phyloP scores from a whole-genome alignment of 2,113 vertebrate genomes.

The Sceloporus tristichus region DNA sequence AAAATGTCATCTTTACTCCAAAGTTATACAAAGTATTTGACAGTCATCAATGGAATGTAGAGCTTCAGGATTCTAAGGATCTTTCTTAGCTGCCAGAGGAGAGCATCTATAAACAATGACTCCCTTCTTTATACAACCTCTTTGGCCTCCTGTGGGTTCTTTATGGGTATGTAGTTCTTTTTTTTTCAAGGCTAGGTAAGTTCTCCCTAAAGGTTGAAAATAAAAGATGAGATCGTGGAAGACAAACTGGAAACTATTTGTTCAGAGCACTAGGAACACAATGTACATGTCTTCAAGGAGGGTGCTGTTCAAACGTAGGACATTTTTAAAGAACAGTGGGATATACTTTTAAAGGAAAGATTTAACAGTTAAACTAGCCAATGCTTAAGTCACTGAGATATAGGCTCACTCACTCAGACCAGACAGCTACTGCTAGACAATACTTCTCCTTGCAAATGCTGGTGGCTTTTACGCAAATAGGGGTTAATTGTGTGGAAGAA shows the following conservation, averaged over 20 bases:
- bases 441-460: neutral
- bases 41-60: slow-evolving; percentile 29
- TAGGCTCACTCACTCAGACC: neutral
- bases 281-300: neutral
- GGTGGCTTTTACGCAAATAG: neutral
- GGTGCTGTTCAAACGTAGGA: neutral
- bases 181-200: neutral
- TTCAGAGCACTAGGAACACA: neutral
- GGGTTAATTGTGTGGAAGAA: neutral
- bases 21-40: slow-evolving; percentile 25
- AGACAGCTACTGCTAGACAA: neutral
- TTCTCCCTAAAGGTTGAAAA: neutral
- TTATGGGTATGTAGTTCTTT: neutral
- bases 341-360: neutral
- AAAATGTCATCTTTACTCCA: slow-evolving; percentile 16
- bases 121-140: neutral
- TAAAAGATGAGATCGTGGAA: neutral
- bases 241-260: neutral
- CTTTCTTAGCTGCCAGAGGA: neutral
- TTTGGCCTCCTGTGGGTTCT: neutral
- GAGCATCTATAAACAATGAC: neutral
- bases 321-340: neutral
- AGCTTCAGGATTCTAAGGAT: slow-evolving; percentile 25
- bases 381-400: neutral
- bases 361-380: neutral